Evolutionary conservation across 2,113 vertebrate species (phyloP), one percentile per base, ranked within the genome.

Genomic region (Penelope pileata): DNA sequence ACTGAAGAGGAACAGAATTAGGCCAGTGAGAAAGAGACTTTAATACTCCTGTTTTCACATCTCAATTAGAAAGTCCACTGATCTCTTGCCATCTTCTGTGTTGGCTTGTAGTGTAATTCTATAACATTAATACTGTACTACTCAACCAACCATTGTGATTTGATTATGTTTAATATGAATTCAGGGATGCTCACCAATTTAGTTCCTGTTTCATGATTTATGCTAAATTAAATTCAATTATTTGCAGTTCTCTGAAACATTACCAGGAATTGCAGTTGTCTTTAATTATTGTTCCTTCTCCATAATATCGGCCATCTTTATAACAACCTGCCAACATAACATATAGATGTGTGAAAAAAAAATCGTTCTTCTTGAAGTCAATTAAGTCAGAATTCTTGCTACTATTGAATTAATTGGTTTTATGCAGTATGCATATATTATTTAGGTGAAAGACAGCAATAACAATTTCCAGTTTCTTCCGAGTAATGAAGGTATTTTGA

Each of bases 251-350:
- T 94, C 91, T 95, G 72, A 91, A 93, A 91, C 76, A 43, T 98
- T 98, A 98, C 98, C 98, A 98, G 76, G 90, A 97, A 88, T 98
- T 98, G 97, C 98, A 98, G 97, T 98, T 98, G 92, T 98, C 97
- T 96, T 97, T 98, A 94, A 97, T 88, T 70, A 93, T 63, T 85
- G 90, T 48, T 97, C 96, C 97, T 96, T 98, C 97, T 98, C 92
- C 93, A 15, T 98, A 97, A 88, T 86, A 89, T n/a, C 50, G 95
- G 43, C 95, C 97, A 83, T 96, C 93, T 97, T 94, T 97, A 91
- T 94, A 86, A 95, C 98, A 98, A 97, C 97, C 98, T 98, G 97
- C 43, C 84, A 97, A 97, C 17, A 94, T 27, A 97, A 97, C 63
- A 96, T 11, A 60, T 4, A 90, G 62, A 75, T 42, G 54, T 66